Evolutionary conservation across 2,888 invertebrate genomes (phyloP).

Genomic region (Bursaphelenchus okinawaensis): DNA sequence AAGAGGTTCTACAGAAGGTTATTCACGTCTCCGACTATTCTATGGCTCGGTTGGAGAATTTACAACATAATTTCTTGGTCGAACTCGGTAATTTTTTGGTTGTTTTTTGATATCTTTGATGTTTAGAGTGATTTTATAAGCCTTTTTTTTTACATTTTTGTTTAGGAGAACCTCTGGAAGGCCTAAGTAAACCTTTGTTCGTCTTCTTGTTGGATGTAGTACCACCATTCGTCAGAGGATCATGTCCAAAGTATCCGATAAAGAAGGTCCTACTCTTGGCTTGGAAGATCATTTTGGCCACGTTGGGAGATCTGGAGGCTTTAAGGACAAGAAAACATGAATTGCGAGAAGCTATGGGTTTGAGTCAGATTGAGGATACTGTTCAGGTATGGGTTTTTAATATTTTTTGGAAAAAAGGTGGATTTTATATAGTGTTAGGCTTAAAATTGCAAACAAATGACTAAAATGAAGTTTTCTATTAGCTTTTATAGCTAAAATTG

Average conservation of each 20-base stretch:
- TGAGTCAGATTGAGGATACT: slow-evolving; percentile 82
- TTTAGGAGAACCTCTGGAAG: slow-evolving; percentile 48
- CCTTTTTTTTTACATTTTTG: neutral
- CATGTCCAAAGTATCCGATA: slow-evolving; percentile 94
- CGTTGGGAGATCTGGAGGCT: slow-evolving; percentile 74
- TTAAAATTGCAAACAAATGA: too few relatives aligned
- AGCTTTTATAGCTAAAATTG: too few relatives aligned
- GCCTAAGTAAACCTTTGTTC: slow-evolving; percentile 36
- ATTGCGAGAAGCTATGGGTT: slow-evolving; percentile 41
- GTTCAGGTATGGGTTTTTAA: slow-evolving; percentile 92
- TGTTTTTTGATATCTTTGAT: slow-evolving; percentile 17
- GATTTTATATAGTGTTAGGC: too few relatives aligned
- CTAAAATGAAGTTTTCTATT: too few relatives aligned
- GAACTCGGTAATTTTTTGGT: slow-evolving; percentile 26
- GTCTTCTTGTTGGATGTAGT: slow-evolving; percentile 88
- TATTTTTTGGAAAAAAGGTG: too few relatives aligned
- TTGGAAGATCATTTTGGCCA: slow-evolving; percentile 87
- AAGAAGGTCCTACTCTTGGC: slow-evolving; percentile 81
- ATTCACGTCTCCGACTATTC: slow-evolving; percentile 41
- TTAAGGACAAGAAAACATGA: slow-evolving; percentile 66
- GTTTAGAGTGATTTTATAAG: slow-evolving; percentile 32
- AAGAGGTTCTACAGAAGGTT: slow-evolving; percentile 62
- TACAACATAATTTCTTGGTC: slow-evolving; percentile 28
- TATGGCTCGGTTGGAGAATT: slow-evolving; percentile 8
- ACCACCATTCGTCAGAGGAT: slow-evolving; percentile 87